Conservation (phyloP, 2,888 invertebrate genomes). For the Zonitis immaculata region DNA sequence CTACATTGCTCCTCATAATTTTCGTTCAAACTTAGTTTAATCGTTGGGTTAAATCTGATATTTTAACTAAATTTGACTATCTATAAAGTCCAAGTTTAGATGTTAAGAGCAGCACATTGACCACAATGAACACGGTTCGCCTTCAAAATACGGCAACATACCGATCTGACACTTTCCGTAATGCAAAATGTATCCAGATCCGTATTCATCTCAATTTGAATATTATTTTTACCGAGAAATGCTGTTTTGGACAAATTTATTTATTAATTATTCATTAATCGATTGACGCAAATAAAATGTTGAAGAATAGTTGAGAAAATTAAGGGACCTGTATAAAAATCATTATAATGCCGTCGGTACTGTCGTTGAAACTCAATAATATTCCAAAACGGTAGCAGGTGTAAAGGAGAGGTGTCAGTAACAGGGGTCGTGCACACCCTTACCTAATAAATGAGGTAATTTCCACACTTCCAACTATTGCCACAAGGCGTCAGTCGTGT, state of each 20-base stretch:
- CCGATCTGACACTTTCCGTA: conserved; percentile 35
- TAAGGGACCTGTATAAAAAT: neutral
- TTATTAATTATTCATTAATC: too few species aligned
- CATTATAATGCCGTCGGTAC: conserved; percentile 23
- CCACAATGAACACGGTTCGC: conserved; percentile 39
- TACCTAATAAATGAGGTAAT: conserved; percentile 54
- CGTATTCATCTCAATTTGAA: neutral
- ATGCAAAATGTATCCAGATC: conserved; percentile 26
- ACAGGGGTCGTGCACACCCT: conserved; percentile 51
- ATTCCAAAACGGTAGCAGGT: conserved; percentile 49
- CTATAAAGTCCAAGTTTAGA: conserved; percentile 10
- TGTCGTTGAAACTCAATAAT: conserved; percentile 49
- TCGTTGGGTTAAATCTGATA: neutral
- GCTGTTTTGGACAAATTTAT: too few species aligned
- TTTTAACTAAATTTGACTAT: neutral
- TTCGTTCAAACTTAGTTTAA: neutral
- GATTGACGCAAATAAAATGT: too few species aligned
- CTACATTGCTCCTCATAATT: neutral
- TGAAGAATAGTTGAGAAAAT: neutral
- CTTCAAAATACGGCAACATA: conserved; percentile 33
- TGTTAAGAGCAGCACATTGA: conserved; percentile 25
- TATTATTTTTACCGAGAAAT: too few species aligned
- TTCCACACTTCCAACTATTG: conserved; percentile 50
- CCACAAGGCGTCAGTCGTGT: conserved; percentile 48
- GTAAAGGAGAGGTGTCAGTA: conserved; percentile 53